Conservation (phyloP, 2,888 invertebrate species). For the Tipula lateralis region DNA sequence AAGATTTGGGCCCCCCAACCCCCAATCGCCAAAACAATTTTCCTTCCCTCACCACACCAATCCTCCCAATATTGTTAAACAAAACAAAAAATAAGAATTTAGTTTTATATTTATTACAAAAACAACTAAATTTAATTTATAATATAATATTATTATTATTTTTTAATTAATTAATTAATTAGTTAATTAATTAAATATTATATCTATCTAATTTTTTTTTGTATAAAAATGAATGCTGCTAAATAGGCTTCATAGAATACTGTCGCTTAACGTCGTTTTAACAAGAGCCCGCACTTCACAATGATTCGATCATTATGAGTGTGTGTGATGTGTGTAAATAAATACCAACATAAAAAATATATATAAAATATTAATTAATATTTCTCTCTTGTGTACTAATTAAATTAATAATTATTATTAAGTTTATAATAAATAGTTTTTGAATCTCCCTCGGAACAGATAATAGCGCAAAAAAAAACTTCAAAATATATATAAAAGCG, state of each 20-base stretch:
- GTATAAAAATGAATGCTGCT: neutral
- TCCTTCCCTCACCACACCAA: neutral
- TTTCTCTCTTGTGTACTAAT: neutral
- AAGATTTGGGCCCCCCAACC: constrained; percentile 19
- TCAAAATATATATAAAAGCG: neutral
- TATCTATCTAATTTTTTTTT: neutral
- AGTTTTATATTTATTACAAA: constrained; percentile 24
- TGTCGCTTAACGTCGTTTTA: neutral
- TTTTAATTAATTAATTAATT: constrained; percentile 4
- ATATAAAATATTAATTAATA: neutral
- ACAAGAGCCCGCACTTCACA: neutral
- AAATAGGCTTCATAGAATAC: neutral
- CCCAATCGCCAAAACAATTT: neutral
- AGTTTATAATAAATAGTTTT: neutral
- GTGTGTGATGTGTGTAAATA: neutral
- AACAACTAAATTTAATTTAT: constrained; percentile 24
- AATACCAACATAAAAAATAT: neutral
- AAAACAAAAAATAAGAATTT: neutral
- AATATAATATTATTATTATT: neutral
- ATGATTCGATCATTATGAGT: neutral
- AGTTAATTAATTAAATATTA: neutral
- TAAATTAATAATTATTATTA: neutral
- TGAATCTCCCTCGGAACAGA: neutral
- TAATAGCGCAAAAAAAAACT: neutral
- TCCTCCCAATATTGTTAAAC: neutral